These are phyloP conservation scores for Galleria mellonella DNA, from an alignment of 1,140 invertebrate genomes.

Conservation along the genomic window DNA sequence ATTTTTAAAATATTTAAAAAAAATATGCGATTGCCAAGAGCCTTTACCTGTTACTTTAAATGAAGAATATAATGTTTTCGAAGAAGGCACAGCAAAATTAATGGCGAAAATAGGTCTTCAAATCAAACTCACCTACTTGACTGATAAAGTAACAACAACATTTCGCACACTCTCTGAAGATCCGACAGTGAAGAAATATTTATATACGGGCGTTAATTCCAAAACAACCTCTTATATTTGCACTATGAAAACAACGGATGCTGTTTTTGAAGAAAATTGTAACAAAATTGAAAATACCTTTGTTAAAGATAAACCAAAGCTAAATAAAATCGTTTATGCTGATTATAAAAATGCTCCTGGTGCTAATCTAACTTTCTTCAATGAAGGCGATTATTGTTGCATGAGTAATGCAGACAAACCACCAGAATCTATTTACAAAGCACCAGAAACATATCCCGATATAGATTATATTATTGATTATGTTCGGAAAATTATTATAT, in stretches of 20 bases:
- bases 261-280: constrained; percentile 47
- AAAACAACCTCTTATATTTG: constrained; percentile 66
- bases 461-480: constrained; percentile 60
- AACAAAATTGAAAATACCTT: constrained; percentile 57
- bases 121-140: constrained; percentile 53
- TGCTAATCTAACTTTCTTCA: constrained; percentile 49
- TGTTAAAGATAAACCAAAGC: constrained; percentile 45
- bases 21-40: constrained; percentile 35
- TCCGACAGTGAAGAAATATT: constrained; percentile 48
- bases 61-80: constrained; percentile 61
- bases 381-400: constrained; percentile 56
- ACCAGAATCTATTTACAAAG: constrained; percentile 44
- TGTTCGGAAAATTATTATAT: constrained; percentile 55
- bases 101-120: constrained; percentile 57
- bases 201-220: constrained; percentile 64
- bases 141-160: constrained; percentile 46
- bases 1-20: constrained; percentile 47
- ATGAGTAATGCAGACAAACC: constrained; percentile 55
- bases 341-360: constrained; percentile 61
- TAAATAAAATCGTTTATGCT: constrained; percentile 43
- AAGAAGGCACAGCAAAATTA: constrained; percentile 52
- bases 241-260: constrained; percentile 57
- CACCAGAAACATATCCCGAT: constrained; percentile 47
- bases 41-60: constrained; percentile 37
- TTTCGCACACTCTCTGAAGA: constrained; percentile 62